These are phyloP conservation scores for Ataeniobius toweri DNA, from an alignment of 2,797 vertebrate genomes.

Conservation along the genomic window DNA sequence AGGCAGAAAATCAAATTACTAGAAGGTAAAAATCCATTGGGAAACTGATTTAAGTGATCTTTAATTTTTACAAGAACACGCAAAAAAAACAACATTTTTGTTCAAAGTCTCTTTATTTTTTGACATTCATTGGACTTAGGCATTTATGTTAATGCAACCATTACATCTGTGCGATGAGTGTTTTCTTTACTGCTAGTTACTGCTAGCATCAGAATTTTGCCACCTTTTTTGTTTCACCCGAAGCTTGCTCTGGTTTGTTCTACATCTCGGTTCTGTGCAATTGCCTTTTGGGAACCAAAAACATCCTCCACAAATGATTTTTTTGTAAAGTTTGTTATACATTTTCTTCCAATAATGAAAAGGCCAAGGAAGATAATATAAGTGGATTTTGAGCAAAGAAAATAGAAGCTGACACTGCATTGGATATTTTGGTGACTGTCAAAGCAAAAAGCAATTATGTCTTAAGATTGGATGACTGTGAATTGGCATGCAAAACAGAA, in stretches of 20 bases:
- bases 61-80: too few species aligned
- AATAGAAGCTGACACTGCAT: background rate
- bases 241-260: background rate
- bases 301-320: background rate
- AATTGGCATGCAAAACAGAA: background rate
- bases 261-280: background rate
- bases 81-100: background rate
- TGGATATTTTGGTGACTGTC: background rate
- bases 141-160: too few species aligned
- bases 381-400: background rate
- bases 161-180: background rate
- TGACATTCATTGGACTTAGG: background rate
- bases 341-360: background rate
- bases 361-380: background rate
- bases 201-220: background rate
- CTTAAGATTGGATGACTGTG: background rate
- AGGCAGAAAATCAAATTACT: slow-evolving; percentile 28
- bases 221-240: background rate
- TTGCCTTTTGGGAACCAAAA: background rate
- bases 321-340: background rate
- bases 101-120: background rate
- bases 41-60: background rate
- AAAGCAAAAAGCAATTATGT: background rate
- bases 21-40: slow-evolving; percentile 10
- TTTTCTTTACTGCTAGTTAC: background rate